These are phyloP conservation scores for Podarcis cretensis DNA, from an alignment of 2,113 vertebrate genomes.

Conservation along the genomic window DNA sequence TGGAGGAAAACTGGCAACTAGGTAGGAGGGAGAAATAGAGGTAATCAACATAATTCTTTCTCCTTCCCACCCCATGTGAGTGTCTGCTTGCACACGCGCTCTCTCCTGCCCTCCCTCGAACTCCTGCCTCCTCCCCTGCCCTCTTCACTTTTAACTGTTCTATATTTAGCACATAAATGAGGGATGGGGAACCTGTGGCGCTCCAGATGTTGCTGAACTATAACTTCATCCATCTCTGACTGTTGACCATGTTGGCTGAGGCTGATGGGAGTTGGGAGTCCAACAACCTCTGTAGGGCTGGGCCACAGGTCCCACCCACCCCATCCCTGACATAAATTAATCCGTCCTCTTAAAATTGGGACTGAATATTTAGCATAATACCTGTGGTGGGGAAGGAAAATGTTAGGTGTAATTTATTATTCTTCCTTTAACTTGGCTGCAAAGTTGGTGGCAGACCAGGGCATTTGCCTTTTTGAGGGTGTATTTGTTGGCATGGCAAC, in stretches of 20 bases:
- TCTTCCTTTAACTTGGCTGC: background rate
- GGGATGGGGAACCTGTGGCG: background rate
- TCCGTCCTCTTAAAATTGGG: background rate
- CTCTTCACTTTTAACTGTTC: background rate
- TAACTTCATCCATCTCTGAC: background rate
- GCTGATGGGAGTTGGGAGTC: background rate
- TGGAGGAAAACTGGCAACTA: background rate
- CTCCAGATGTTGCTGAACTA: background rate
- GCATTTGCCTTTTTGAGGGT: background rate
- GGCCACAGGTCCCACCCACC: too few relatives aligned
- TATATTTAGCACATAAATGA: constrained; percentile 2
- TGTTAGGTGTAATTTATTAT: background rate
- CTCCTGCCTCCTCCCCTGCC: background rate
- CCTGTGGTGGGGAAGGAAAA: background rate
- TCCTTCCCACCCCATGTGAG: too few relatives aligned
- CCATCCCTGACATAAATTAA: background rate
- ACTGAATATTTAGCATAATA: background rate
- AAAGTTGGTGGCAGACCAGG: background rate
- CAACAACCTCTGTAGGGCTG: background rate
- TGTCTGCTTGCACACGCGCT: background rate
- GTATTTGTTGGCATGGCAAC: background rate
- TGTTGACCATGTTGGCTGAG: background rate
- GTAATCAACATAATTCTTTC: too few relatives aligned
- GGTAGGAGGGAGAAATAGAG: too few relatives aligned
- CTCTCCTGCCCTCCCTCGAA: too few relatives aligned